Conservation (phyloP, 2,797 vertebrate genomes). For the Forpus xanthops region DNA sequence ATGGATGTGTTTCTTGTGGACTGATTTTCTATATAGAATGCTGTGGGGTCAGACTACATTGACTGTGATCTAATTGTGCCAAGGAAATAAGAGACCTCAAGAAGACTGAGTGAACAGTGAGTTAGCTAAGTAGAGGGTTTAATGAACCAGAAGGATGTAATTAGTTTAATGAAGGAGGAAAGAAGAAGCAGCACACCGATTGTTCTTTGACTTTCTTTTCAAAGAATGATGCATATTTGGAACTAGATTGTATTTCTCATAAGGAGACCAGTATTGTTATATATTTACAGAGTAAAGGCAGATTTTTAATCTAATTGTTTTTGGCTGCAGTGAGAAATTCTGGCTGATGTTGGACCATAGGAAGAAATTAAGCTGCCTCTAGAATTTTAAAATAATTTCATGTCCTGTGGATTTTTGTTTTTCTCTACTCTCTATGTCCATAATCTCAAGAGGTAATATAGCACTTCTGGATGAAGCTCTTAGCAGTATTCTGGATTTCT, state of each 20-base stretch:
- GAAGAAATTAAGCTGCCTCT: background rate
- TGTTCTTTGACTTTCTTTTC: conserved; percentile 4
- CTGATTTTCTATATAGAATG: background rate
- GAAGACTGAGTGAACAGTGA: background rate
- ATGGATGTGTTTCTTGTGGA: background rate
- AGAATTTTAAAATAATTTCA: background rate
- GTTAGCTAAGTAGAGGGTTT: background rate
- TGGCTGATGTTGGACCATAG: background rate
- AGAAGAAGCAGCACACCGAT: background rate
- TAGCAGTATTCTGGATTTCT: background rate
- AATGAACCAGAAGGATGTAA: background rate
- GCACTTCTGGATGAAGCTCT: background rate
- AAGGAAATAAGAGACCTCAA: background rate
- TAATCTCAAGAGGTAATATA: background rate
- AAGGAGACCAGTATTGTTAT: background rate
- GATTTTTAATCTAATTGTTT: background rate
- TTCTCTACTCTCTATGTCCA: background rate
- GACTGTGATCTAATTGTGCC: background rate
- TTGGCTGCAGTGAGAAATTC: background rate
- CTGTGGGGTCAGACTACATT: background rate
- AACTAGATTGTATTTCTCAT: background rate
- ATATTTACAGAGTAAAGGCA: background rate
- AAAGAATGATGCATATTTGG: background rate
- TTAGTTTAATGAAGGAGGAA: conserved; percentile 10
- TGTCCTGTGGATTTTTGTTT: background rate